Percentiles rank a stretch among this genome's conserved stretches.
phyloP scores from a whole-genome alignment of 2,797 vertebrate genomes.

The Malurus leucopterus region DNA sequence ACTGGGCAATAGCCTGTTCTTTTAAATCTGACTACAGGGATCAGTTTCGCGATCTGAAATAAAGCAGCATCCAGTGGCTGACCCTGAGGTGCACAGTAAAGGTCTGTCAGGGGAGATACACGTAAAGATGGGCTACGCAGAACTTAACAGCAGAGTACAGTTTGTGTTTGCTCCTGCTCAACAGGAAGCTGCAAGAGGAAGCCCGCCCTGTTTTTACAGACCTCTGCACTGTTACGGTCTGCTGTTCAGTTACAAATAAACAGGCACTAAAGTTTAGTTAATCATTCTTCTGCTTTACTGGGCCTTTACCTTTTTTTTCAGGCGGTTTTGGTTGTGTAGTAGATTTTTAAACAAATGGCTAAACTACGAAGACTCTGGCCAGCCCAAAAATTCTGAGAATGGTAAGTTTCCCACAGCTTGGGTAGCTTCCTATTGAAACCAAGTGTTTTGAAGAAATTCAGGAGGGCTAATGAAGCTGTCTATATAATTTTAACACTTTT shows the following conservation, averaged over 20 bases:
- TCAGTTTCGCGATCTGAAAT: background rate
- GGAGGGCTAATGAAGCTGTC: background rate
- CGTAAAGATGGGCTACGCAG: background rate
- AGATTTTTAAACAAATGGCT: background rate
- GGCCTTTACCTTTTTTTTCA: rapidly evolving
- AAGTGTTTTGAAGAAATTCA: background rate
- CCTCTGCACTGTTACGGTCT: background rate
- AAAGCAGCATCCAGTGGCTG: background rate
- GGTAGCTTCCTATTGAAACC: background rate
- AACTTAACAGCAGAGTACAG: background rate
- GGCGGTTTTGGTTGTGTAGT: background rate
- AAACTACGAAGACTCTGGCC: background rate
- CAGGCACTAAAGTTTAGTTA: rapidly evolving
- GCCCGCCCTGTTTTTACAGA: background rate
- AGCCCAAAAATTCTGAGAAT: background rate
- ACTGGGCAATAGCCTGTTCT: background rate
- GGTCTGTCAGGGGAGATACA: slow-evolving; percentile 24
- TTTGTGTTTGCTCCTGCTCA: background rate
- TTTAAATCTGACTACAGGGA: background rate
- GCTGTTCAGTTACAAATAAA: background rate
- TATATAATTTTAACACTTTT: background rate
- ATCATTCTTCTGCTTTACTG: background rate
- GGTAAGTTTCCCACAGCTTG: background rate
- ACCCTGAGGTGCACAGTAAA: background rate
- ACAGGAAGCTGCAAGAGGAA: background rate